Conservation (phyloP, 1,140 invertebrate genomes). For the Eupeodes corollae region DNA sequence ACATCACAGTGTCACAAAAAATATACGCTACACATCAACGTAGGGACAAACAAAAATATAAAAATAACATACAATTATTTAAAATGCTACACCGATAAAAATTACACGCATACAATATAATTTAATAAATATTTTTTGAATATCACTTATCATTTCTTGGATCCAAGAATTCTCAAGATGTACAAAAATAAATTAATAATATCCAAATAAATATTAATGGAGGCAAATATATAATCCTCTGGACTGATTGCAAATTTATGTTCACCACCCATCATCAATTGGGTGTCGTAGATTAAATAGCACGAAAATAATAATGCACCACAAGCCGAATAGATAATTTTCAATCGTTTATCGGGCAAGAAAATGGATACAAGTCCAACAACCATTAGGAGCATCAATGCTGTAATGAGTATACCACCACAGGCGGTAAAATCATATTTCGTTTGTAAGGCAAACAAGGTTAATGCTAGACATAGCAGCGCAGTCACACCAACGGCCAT, state of each 20-base stretch:
- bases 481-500: not conserved
- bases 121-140: no score
- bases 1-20: no score
- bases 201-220: slow-evolving; percentile 80
- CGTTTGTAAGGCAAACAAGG: not conserved
- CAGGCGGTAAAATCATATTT: not conserved
- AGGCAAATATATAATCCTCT: slow-evolving; percentile 88
- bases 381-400: not conserved
- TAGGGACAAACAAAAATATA: no score
- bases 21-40: no score
- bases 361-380: not conserved
- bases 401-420: not conserved
- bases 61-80: no score
- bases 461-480: not conserved
- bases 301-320: slow-evolving; percentile 62
- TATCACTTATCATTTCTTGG: no score
- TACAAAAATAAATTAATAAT: slow-evolving; percentile 58
- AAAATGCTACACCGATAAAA: no score
- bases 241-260: slow-evolving; percentile 83
- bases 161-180: not conserved
- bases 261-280: slow-evolving; percentile 82
- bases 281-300: slow-evolving; percentile 66
- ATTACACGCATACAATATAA: no score
- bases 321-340: slow-evolving; percentile 18
- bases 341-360: not conserved